Evolutionary conservation across 2,113 vertebrate genomes (phyloP), one percentile per base, ranked within the genome.

Genomic region (Laticauda laticaudata): DNA sequence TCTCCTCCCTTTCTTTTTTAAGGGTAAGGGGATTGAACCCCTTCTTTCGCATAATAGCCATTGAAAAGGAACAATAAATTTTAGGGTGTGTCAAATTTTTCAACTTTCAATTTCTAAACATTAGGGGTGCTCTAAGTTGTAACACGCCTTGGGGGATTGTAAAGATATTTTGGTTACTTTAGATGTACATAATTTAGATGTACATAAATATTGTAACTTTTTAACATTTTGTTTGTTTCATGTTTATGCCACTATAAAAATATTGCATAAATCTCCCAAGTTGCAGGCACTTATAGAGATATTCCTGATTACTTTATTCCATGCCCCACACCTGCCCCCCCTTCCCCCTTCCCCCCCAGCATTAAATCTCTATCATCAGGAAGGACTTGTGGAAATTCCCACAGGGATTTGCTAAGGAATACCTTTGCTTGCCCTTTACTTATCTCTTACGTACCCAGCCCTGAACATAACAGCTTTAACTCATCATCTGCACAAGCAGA

Each of bases 321-420:
- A 75, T 75, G n/a, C 2, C 64, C n/a, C n/a, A 15, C 9, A 61
- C 64, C 26, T n/a, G 26, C 26, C 29, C 2, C n/a, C 2, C 2
- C 2, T 7, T 48, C 1, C 12, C 4, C 29, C 14, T 1, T 0
- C 5, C 14, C 64, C 14, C 29, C 14, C 4, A 0, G 2, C 14
- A 75, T 75, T 14, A 75, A n/a, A 34, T 34, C 12, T 75, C 14
- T 75, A 69, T 69, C 15, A 69, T 34, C 64, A 34, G 64, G 14
- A 69, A 69, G 64, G 11, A 15, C 29, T 69, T 69, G 12, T 69
- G 4, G 29, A 69, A 69, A n/a, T 29, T 29, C 24, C 59, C 59
- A 61, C 10, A 10, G 59, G 61, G 12, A n/a, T 3, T n/a, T 69
- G 29, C 29, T 69, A n/a, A 69, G n/a, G 29, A n/a, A 69, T n/a